Base-by-base conservation (phyloP, 2,113 vertebrate species). In the Pongo abelii region DNA sequence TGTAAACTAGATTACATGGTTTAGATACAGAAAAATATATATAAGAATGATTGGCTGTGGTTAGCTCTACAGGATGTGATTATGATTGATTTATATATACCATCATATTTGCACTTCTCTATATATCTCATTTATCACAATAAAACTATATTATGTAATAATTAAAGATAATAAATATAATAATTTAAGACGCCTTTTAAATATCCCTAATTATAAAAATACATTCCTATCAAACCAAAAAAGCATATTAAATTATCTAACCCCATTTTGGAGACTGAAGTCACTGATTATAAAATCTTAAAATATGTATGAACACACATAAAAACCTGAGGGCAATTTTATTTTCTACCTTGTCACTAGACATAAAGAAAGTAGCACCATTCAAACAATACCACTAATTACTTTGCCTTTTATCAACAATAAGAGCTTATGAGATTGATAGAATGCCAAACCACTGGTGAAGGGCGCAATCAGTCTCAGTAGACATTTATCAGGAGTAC, bases 331-430 rank as follows among this genome's bases (percentile, higher is more conserved):
- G 55, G 17, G 38, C 5, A 81, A 81, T 94, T 97, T 89, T 92
- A 97, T 95, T 89, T 95, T 96, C 59, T 86, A 72, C 8, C 25
- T 94, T 92, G 75, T 95, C 79, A 85, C 43, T 59, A 92, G 74
- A 94, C 20, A 70, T 38, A 85, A 94, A 91, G 61, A 43, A 78
- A 85, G 48, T 70, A 93, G 20, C 5, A 80, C 9, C 75, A 93
- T 94, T 79, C 46, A 91, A 91, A 96, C 40, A 96, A 93, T 95
- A 92, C 7, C 48, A 92, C 91, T 96, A 97, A 96, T 97, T 89
- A 81, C 88, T 96, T 94, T 89, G 43, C 13, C 88, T 96, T 98
- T 94, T 92, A 91, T 96, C 96, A 95, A 92, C 64, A 98, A 93
- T 96, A 93, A 96, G 67, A 85, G 40, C 75, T 67, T 97, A 89